Evolutionary conservation across 2,888 invertebrate genomes (phyloP).

Genomic region (Lordiphosa andalusiaca): DNA sequence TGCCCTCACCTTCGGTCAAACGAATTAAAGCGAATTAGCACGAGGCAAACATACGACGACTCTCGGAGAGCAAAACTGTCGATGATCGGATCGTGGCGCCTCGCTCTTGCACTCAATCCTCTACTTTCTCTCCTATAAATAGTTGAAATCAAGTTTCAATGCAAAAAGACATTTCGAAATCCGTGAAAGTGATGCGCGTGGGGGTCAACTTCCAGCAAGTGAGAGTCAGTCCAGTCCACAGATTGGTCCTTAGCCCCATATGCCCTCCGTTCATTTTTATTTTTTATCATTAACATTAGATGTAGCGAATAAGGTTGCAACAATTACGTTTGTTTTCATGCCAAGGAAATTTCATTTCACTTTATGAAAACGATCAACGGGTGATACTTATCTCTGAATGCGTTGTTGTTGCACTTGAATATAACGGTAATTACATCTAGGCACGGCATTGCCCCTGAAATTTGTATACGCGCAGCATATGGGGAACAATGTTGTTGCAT

Average conservation of each 20-base stretch:
- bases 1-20: conserved; percentile 54
- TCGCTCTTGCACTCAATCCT: conserved; percentile 9
- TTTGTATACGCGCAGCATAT: conserved; percentile 27
- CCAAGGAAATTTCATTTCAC: conserved; percentile 57
- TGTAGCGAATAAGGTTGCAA: conserved; percentile 39
- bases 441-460: conserved; percentile 72
- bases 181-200: conserved; percentile 58
- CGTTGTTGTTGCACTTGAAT: conserved; percentile 56
- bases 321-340: conserved; percentile 26
- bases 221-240: conserved; percentile 21
- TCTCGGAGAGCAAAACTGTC: conserved; percentile 5
- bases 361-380: conserved; percentile 52
- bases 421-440: conserved; percentile 69
- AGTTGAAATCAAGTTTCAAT: conserved; percentile 63
- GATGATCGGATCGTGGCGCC: conserved; percentile 11
- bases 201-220: conserved; percentile 22
- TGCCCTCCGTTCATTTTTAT: conserved; percentile 6
- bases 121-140: conserved; percentile 69
- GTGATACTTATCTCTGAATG: conserved; percentile 66
- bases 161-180: conserved; percentile 49
- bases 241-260: not conserved
- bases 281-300: conserved; percentile 24
- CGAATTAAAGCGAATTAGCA: conserved; percentile 58
- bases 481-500: conserved; percentile 36
- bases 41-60: conserved; percentile 48